Conservation (phyloP, 2,797 vertebrate genomes). For the Galaxias olidus region DNA sequence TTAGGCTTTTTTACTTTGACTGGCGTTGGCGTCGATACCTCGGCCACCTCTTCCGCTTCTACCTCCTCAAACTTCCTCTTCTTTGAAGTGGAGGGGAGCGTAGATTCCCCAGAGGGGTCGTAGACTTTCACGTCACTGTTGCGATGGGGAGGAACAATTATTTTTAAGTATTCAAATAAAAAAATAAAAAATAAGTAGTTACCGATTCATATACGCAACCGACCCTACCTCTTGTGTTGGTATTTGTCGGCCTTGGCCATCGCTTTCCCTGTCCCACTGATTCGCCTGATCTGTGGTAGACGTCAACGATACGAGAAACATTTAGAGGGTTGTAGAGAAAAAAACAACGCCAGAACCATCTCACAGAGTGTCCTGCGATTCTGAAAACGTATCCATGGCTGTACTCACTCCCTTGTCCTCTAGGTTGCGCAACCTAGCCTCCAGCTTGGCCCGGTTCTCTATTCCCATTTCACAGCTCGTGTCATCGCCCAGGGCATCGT, state of each 20-base stretch:
- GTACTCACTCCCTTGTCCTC: conserved; percentile 92
- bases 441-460: conserved; percentile 94
- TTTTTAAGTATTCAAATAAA: neutral
- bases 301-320: neutral
- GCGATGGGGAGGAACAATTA: neutral
- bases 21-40: conserved; percentile 50
- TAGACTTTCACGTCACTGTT: conserved; percentile 89
- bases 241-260: conserved; percentile 93
- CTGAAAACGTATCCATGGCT: neutral
- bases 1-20: conserved; percentile 89
- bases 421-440: conserved; percentile 85
- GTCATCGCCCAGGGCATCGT: conserved; percentile 93
- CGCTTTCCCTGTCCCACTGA: conserved; percentile 95
- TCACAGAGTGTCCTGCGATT: neutral
- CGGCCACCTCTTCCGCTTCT: conserved; percentile 69
- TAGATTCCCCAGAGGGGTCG: conserved; percentile 93
- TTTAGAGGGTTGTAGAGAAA: too few relatives aligned
- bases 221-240: conserved; percentile 90
- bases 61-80: conserved; percentile 92
- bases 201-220: neutral
- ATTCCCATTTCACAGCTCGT: conserved; percentile 90
- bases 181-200: too few relatives aligned
- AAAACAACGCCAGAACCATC: neutral
- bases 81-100: conserved; percentile 86
- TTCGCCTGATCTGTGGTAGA: conserved; percentile 84